phyloP scores from a whole-genome alignment of 2,797 vertebrate species.

The Anisognathus igniventris region DNA sequence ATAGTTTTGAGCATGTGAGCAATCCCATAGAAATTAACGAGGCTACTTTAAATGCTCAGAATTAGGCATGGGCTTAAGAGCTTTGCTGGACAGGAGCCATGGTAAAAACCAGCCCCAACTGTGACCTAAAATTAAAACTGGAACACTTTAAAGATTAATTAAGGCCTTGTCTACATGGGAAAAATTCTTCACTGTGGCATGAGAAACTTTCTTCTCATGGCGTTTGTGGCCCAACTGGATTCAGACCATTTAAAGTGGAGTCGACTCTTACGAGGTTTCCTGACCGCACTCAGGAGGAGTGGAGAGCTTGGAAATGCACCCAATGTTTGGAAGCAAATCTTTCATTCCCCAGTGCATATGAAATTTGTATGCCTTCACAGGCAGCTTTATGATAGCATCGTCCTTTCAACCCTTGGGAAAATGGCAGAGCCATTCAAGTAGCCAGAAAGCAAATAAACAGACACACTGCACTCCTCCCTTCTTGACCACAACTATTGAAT shows the following conservation, averaged over 20 bases:
- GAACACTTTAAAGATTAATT: slow-evolving; percentile 68
- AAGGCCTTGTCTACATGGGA: slow-evolving; percentile 62
- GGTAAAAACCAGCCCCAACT: slow-evolving; percentile 45
- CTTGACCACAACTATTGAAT: neutral
- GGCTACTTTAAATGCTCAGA: slow-evolving; percentile 35
- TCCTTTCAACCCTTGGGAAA: slow-evolving; percentile 58
- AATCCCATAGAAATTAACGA: slow-evolving; percentile 2
- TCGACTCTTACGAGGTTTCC: neutral
- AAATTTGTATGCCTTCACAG: slow-evolving; percentile 18
- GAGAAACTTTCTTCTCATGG: slow-evolving; percentile 62
- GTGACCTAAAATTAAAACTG: slow-evolving; percentile 66
- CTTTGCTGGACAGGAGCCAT: slow-evolving; percentile 54
- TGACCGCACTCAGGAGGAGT: neutral
- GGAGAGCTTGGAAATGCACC: slow-evolving; percentile 27
- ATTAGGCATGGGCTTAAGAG: slow-evolving; percentile 46
- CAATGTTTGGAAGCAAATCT: slow-evolving; percentile 4
- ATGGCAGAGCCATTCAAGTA: neutral
- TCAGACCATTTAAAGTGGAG: slow-evolving; percentile 30
- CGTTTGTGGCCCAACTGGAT: slow-evolving; percentile 43
- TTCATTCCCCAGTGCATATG: slow-evolving; percentile 2
- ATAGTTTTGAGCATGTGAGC: slow-evolving; percentile 18
- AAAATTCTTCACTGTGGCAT: slow-evolving; percentile 50
- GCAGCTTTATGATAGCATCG: neutral
- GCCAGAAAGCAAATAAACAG: slow-evolving; percentile 15
- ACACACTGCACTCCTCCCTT: neutral